Evolutionary conservation across 2,113 vertebrate species (phyloP), one percentile per base, ranked within the genome.

Genomic region (Chiloscyllium plagiosum): DNA sequence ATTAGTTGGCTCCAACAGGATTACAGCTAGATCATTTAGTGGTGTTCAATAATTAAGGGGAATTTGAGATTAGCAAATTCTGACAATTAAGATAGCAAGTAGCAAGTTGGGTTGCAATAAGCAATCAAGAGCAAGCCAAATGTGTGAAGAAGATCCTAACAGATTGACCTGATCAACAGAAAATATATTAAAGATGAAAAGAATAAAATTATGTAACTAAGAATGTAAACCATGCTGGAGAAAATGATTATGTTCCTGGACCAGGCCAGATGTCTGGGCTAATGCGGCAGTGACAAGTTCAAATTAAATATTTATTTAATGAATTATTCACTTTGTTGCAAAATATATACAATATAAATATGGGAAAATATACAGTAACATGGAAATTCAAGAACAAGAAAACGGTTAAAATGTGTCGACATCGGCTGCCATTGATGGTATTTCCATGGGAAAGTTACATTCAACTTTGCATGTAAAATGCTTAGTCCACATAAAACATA

Each of bases 251-350:
- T 76, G 72, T 24, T 76, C 24, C 72, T 76, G 72, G 72, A 10
- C 4, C 7, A 76, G 72, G 29, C 29, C 72, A 76, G 72, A 76
- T 8, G 26, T 29, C 29, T 76, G 72, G 72, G 29, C 56, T 61
- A 7, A 61, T 61, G 56, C 56, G 0, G 56, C 56, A 8, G 10
- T 61, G 72, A 33, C 72, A 76, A 47, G 42, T 47, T 52, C 33
- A 50, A 87, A 72, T 17, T 72, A 52, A 76, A 95, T 72, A 95
- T 72, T 50, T 76, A 95, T 95, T 95, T 95, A 72, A 76, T 95
- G 24, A 72, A 95, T 95, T 15, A 33, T 95, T 95, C 56, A 50
- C 6, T 95, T 26, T 72, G 68, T 17, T 72, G 2, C 20, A 95
- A 94, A 95, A 72, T 95, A 70, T 52, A 50, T 69, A 50, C 69